Evolutionary conservation across 2,113 vertebrate species (phyloP), one percentile per base, ranked within the genome.

Genomic region (Motacilla tschutschensis): DNA sequence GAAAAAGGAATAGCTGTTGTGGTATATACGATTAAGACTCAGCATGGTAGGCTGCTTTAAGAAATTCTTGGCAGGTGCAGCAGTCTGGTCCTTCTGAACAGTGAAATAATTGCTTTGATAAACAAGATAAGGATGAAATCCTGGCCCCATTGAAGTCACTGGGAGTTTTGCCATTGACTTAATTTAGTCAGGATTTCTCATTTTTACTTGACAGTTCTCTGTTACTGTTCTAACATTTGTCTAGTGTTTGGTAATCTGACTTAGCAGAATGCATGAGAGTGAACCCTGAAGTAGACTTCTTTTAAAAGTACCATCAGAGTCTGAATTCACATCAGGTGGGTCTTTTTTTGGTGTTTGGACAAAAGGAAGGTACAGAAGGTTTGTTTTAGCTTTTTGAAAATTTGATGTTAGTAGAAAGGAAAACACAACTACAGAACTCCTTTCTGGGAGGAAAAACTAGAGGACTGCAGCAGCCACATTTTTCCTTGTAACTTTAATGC

Each of bases 41-140:
- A 6, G 14, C 31, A 11, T 33, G 40, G 28, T 71, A 89, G 70
- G 73, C 72, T 93, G 62, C 40, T 44, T 82, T 83, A 86, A 94
- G 85, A 94, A 83, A 88, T 87, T 89, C 59, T 91, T 93, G 88
- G 87, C 84, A 71, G 41, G 70, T 67, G 28, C 76, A 71, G 48
- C 83, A 83, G 53, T 50, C 38, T 73, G 33, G 65, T 96, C 85
- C 67, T 71, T 94, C 86, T 90, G 76, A 87, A 71, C 44, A 87
- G 47, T 41, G 60, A 82, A 84, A 65, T 58, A 83, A 75, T 83
- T 81, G 41, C 76, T 88, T 72, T 66, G 85, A 89, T 89, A 64
- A 60, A 36, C 40, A 92, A 79, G 87, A 90, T 93, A 89, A 73
- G 41, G 29, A 29, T 80, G 54, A 83, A 78, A 80, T 74, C 50